phyloP scores from a whole-genome alignment of 2,797 vertebrate genomes.

The Spinus olivaceus region DNA sequence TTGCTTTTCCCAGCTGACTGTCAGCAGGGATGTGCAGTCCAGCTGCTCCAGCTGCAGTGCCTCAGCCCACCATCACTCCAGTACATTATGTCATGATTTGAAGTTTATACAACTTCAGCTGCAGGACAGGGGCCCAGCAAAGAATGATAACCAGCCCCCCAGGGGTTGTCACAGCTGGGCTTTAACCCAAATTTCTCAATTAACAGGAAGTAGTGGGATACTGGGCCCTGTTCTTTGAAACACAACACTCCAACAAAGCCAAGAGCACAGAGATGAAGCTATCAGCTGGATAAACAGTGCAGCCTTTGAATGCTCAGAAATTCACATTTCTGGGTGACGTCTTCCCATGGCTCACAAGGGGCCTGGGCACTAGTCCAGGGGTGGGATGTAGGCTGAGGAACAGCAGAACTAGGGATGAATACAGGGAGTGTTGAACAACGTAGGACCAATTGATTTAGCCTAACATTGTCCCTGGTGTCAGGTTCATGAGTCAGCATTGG shows the following conservation, averaged over 20 bases:
- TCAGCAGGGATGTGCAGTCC: neutral
- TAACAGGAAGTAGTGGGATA: neutral
- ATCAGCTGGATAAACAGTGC: slow-evolving; percentile 21
- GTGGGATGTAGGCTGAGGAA: neutral
- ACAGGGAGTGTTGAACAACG: neutral
- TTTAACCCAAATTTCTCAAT: neutral
- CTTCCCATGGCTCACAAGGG: slow-evolving; percentile 33
- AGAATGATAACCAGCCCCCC: neutral
- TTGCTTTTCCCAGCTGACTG: neutral
- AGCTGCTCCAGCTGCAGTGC: slow-evolving; percentile 5
- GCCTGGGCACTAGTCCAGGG: neutral
- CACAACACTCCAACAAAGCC: neutral
- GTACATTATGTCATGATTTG: neutral
- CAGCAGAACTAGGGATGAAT: neutral
- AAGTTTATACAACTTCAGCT: slow-evolving; percentile 53
- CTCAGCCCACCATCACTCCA: neutral
- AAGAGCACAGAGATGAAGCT: neutral
- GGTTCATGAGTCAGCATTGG: slow-evolving; percentile 56
- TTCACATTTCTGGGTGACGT: slow-evolving; percentile 43
- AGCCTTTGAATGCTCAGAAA: slow-evolving; percentile 45
- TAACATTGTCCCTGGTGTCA: neutral
- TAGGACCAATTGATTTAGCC: neutral
- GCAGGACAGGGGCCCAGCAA: neutral
- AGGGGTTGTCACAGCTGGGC: neutral
- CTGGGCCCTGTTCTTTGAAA: neutral